These are phyloP conservation scores for Dryobates pubescens DNA, from an alignment of 2,797 vertebrate species.

Conservation along the genomic window DNA sequence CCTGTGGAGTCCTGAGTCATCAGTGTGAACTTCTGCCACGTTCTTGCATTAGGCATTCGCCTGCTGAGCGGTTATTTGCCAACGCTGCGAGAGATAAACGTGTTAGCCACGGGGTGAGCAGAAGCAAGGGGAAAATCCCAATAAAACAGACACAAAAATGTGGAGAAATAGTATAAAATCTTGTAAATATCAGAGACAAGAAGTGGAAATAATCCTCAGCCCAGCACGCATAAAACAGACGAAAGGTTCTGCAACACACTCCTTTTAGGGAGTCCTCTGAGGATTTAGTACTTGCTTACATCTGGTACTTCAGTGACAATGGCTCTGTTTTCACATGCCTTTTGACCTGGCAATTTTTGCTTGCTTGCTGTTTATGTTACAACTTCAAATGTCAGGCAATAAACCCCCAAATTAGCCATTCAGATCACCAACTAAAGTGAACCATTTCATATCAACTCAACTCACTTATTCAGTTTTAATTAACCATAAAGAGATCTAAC, in stretches of 20 bases:
- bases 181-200: background rate
- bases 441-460: background rate
- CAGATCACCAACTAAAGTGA: background rate
- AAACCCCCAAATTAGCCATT: background rate
- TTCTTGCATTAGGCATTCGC: conserved; percentile 35
- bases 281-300: background rate
- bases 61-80: conserved; percentile 38
- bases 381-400: background rate
- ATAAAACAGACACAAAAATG: background rate
- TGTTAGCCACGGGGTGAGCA: background rate
- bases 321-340: background rate
- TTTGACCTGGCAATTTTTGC: background rate
- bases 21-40: conserved; percentile 1
- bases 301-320: background rate
- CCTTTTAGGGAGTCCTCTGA: background rate
- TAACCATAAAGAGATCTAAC: conserved; percentile 10
- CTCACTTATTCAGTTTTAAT: conserved; percentile 16
- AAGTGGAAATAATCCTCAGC: background rate
- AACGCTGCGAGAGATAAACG: conserved; percentile 20
- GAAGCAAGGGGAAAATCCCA: background rate
- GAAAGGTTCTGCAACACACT: background rate
- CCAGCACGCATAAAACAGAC: background rate
- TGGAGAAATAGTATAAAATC: background rate
- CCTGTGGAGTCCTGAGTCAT: conserved; percentile 36
- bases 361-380: background rate